Conservation (phyloP, 2,113 vertebrate species). For the Protomyctophum bolini region DNA sequence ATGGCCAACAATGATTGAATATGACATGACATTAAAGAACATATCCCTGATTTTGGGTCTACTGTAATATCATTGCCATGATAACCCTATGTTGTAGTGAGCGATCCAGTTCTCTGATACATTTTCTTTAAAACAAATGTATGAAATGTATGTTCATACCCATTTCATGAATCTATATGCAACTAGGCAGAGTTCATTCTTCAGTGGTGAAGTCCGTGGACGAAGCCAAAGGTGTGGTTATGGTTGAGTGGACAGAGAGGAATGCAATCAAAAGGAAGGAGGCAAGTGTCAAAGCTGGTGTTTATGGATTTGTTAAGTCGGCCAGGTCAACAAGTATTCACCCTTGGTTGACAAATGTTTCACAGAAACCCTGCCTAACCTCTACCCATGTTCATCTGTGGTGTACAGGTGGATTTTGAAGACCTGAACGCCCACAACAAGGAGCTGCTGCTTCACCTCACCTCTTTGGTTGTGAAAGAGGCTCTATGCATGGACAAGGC, state of each 20-base stretch:
- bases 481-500: constrained; percentile 47
- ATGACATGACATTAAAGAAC: too few species aligned
- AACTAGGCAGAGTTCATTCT: constrained; percentile 72
- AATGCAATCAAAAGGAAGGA: constrained; percentile 67
- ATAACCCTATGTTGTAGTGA: too few species aligned
- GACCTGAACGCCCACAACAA: constrained; percentile 66
- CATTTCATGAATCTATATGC: too few species aligned
- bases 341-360: not conserved
- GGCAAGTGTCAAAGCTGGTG: constrained; percentile 43
- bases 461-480: not conserved
- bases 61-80: too few species aligned
- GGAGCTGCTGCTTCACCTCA: constrained; percentile 55
- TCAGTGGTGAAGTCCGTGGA: constrained; percentile 68
- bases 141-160: not conserved
- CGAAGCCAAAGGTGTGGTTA: constrained; percentile 42
- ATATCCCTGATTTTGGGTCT: too few species aligned
- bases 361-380: not conserved
- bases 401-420: constrained; percentile 53
- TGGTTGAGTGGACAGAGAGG: constrained; percentile 75
- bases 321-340: not conserved
- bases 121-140: not conserved
- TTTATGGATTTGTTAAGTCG: not conserved
- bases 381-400: not conserved
- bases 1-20: too few species aligned
- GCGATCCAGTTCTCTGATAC: too few species aligned